Conservation (phyloP, 2,888 invertebrate species). For the Cantharis rufa region DNA sequence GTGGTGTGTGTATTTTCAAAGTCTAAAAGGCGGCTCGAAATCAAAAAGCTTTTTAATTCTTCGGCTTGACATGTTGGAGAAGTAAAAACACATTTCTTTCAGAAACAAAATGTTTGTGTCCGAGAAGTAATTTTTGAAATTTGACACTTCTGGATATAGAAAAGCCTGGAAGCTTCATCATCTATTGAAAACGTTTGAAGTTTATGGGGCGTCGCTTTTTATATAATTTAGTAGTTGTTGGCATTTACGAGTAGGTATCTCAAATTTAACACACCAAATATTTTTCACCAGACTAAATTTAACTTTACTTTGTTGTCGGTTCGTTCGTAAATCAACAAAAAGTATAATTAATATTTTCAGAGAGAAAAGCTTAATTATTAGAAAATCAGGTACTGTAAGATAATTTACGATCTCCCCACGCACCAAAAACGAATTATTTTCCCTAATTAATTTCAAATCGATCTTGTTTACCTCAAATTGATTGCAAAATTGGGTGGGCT, state of each 20-base stretch:
- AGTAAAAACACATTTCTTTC: not conserved
- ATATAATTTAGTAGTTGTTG: conserved; percentile 22
- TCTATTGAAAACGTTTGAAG: conserved; percentile 24
- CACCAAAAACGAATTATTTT: conserved; percentile 4
- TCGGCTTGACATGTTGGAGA: not conserved
- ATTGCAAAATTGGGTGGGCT: not conserved
- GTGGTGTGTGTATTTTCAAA: not conserved
- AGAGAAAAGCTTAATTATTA: not conserved
- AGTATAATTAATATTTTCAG: not conserved
- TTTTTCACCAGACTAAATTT: not conserved
- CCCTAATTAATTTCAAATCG: not conserved
- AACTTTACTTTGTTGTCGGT: not conserved
- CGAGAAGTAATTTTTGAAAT: not conserved
- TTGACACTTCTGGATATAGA: not conserved
- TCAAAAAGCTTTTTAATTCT: conserved; percentile 1
- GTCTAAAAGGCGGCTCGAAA: not conserved
- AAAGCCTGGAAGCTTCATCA: conserved; percentile 19
- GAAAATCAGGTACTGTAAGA: not conserved
- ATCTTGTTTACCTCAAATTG: not conserved
- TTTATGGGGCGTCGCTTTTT: conserved; percentile 23
- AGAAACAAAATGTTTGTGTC: not conserved
- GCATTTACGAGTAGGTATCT: conserved; percentile 12
- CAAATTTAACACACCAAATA: conserved; percentile 8
- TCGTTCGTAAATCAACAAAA: not conserved
- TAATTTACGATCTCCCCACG: conserved; percentile 6